Conservation (phyloP, 2,797 vertebrate species). For the Vipera latastei region DNA sequence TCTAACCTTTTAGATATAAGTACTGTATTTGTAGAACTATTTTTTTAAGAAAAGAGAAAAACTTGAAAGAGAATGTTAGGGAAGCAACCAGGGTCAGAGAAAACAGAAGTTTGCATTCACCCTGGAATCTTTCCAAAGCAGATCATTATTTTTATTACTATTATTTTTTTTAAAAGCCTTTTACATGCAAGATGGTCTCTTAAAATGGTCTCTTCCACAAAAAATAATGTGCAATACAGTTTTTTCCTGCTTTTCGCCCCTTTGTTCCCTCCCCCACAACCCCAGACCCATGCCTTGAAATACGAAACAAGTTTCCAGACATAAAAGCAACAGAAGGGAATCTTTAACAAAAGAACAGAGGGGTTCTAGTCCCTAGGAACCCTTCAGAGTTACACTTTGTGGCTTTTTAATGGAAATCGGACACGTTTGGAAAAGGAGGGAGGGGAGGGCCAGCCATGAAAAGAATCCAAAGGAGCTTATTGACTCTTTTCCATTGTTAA, state of each 20-base stretch:
- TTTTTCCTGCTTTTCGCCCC: slow-evolving; percentile 50
- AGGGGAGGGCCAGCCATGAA: slow-evolving; percentile 71
- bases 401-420: slow-evolving; percentile 92
- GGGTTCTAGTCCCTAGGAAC: slow-evolving; percentile 75
- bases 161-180: slow-evolving; percentile 49
- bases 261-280: not conserved
- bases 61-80: slow-evolving; percentile 22
- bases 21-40: slow-evolving; percentile 35
- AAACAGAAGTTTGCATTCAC: not conserved
- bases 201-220: slow-evolving; percentile 14
- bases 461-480: slow-evolving; percentile 76
- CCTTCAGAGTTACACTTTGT: slow-evolving; percentile 79
- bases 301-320: slow-evolving; percentile 81
- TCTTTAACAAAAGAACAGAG: slow-evolving; percentile 82
- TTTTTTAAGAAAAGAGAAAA: slow-evolving; percentile 17
- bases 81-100: not conserved
- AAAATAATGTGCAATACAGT: slow-evolving; percentile 91
- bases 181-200: slow-evolving; percentile 45
- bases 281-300: slow-evolving; percentile 68
- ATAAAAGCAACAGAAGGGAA: slow-evolving; percentile 84
- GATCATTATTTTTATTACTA: slow-evolving; percentile 38
- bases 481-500: slow-evolving; percentile 84
- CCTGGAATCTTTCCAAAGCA: slow-evolving; percentile 41
- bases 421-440: slow-evolving; percentile 73
- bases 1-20: slow-evolving; percentile 14